A percentile compares a stretch with the other conserved stretches of the same genome.
Conservation (phyloP, 1,140 invertebrate species). For the Calycopis cecrops region DNA sequence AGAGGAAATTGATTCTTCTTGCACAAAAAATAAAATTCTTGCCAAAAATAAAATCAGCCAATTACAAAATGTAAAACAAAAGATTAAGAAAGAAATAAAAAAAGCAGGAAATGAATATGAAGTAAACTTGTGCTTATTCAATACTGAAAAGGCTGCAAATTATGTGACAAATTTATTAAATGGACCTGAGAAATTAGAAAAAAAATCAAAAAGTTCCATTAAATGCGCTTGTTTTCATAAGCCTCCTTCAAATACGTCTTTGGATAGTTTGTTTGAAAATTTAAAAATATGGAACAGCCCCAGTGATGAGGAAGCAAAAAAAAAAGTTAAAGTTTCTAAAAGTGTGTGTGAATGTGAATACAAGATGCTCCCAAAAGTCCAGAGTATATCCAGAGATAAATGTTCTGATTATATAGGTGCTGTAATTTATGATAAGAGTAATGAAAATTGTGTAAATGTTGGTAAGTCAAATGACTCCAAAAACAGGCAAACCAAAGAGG, state of each 20-base stretch:
- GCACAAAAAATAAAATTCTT: not conserved
- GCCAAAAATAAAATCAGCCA: not conserved
- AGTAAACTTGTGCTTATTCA: not conserved
- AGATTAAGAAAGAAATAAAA: not conserved
- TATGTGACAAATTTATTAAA: constrained; percentile 1
- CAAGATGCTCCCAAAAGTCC: not conserved
- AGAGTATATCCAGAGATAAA: constrained; percentile 15
- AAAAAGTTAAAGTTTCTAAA: no score
- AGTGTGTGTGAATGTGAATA: no score
- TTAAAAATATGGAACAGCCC: constrained; percentile 24
- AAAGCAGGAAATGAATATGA: not conserved
- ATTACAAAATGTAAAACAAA: not conserved
- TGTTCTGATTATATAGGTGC: constrained; percentile 49
- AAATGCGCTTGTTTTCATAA: constrained; percentile 54
- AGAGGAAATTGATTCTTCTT: not conserved
- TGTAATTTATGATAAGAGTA: constrained; percentile 53
- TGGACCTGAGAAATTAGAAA: not conserved
- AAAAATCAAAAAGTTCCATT: constrained; percentile 17
- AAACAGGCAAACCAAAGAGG: constrained; percentile 10
- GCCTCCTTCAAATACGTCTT: constrained; percentile 52
- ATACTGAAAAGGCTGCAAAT: not conserved
- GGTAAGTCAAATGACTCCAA: no score
- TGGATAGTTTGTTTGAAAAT: constrained; percentile 47
- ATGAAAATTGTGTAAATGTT: constrained; percentile 27
- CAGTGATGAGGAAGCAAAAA: not conserved